Conservation (phyloP, 2,113 vertebrate genomes). For the Cebidichthys violaceus region DNA sequence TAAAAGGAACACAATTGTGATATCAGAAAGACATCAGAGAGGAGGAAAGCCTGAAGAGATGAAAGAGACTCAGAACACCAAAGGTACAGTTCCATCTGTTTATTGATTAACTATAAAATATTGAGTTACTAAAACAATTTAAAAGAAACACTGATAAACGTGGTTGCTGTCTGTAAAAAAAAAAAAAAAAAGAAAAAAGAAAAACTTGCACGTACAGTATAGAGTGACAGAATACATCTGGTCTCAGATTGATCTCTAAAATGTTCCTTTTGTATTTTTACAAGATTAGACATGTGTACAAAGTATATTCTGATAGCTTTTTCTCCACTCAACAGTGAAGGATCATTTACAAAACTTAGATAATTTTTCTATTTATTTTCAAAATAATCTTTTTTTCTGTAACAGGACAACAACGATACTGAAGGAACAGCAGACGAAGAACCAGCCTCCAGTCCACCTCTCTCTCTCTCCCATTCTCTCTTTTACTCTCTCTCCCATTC, state of each 20-base stretch:
- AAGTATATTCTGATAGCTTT: constrained; percentile 83
- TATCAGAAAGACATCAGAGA: background rate
- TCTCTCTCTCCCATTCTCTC: constrained; percentile 61
- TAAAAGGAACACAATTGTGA: background rate
- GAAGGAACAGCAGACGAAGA: constrained; percentile 86
- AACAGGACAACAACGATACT: constrained; percentile 84
- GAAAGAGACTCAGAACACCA: constrained; percentile 32
- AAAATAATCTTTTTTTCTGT: constrained; percentile 83
- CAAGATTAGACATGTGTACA: constrained; percentile 87
- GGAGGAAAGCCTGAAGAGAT: background rate
- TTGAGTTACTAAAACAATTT: constrained; percentile 86
- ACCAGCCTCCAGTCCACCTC: constrained; percentile 85
- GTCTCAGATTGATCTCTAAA: constrained; percentile 74
- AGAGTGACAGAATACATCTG: constrained; percentile 80
- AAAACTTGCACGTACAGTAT: constrained; percentile 79
- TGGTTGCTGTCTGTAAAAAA: constrained; percentile 84
- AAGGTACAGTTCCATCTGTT: constrained; percentile 78
- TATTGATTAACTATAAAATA: constrained; percentile 90
- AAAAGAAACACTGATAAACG: constrained; percentile 87
- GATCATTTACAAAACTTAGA: constrained; percentile 88
- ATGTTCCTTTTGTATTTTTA: constrained; percentile 80
- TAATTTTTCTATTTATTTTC: constrained; percentile 79
- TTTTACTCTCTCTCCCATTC: constrained; percentile 38
- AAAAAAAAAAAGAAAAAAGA: constrained; percentile 59
- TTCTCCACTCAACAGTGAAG: constrained; percentile 75